Base-by-base conservation (phyloP, 37 sponge, comb jelly and placozoan species). In the Halichondria panicea region DNA sequence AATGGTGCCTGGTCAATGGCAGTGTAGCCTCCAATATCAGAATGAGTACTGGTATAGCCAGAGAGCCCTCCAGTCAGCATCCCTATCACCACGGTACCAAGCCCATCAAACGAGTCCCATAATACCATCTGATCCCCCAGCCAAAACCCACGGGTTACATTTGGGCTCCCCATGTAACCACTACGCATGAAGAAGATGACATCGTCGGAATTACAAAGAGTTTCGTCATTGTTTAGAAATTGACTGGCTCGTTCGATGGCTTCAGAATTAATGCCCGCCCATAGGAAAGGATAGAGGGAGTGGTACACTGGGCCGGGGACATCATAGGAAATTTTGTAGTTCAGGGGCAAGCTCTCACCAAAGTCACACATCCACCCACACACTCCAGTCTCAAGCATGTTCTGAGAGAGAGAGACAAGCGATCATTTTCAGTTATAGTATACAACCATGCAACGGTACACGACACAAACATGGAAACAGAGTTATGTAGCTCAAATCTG, bases 11-110 rank as follows among this genome's bases (percentile, higher is more conserved):
- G 32, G 43, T 74, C 53, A 9, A 91, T 36, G 40, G 87, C 66
- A 4, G 92, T 87, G 62, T 92, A 92, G 55, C 92, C 92, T 55
- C 92, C 92, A 60, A 83, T 92, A 84, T 92, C 92, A 27, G 92
- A 78, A 61, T 92, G 92, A 0, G 64, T 66, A 1, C 83, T 72
- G 1, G 92, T 63, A 46, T 68, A 79, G 18, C 92, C 92, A 3
- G 88, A 82, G 33, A 92, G 40, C 0, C 92, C 88, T 24, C 66
- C 63, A 7, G 75, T 70, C 24, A 92, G 54, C 77, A 87, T 59
- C 7, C 84, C 88, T 15, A 83, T 79, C 13, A 92, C 81, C 8
- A 78, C 87, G 12, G 84, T 76, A n/a, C 50, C 78, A 44, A 92
- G 66, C 8, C 92, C 92, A 50, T 92, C 92, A 53, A 83, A 37